phyloP scores from a whole-genome alignment of 1,140 invertebrate species.

The Diabrotica undecimpunctata region DNA sequence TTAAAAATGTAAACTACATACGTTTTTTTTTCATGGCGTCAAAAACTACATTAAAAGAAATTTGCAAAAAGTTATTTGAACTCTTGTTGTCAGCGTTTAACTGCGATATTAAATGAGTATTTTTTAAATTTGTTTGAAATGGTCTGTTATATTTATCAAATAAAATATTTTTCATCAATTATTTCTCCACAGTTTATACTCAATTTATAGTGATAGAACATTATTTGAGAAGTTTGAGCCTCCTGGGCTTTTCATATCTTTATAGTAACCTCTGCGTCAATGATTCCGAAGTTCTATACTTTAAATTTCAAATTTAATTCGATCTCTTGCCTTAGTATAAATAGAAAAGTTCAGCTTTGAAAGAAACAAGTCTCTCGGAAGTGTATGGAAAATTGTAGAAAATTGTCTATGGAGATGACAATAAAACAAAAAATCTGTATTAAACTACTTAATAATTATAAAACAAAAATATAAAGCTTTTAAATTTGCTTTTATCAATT shows the following conservation, averaged over 20 bases:
- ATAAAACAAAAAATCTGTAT: not conserved
- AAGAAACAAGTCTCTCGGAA: not conserved
- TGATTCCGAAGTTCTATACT: not conserved
- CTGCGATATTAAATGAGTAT: too few species aligned
- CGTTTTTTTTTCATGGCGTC: too few species aligned
- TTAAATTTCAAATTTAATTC: constrained; percentile 3
- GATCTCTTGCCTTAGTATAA: not conserved
- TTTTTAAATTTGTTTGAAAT: too few species aligned
- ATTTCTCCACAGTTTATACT: not conserved
- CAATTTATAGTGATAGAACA: not conserved
- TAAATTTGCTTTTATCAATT: too few species aligned
- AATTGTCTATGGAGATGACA: not conserved
- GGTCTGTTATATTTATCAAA: too few species aligned
- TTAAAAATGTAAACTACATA: too few species aligned
- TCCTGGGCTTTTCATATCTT: not conserved
- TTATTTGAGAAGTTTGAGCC: not conserved
- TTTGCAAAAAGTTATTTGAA: too few species aligned
- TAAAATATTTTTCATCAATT: not conserved
- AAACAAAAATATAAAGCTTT: too few species aligned
- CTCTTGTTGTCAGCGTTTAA: too few species aligned
- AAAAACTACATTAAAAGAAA: too few species aligned
- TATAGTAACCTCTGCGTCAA: not conserved
- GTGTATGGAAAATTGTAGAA: not conserved
- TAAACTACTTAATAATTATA: too few species aligned
- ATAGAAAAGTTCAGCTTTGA: not conserved